Evolutionary conservation across 2,888 invertebrate species (phyloP).

Genomic region (Linyphia triangularis): DNA sequence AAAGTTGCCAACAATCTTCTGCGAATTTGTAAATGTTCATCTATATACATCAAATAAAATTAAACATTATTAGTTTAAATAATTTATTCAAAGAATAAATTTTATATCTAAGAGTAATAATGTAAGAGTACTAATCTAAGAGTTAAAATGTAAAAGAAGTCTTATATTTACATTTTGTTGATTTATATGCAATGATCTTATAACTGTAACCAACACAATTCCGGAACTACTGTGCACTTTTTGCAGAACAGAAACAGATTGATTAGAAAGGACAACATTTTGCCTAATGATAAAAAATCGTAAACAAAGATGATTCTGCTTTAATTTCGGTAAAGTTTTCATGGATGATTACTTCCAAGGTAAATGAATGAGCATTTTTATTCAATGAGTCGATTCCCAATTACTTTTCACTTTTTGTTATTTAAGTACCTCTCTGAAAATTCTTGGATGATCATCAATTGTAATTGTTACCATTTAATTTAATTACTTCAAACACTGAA

Average conservation of each 20-base stretch:
- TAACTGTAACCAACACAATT: neutral
- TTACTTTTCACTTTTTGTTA: too few species aligned
- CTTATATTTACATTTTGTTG: neutral
- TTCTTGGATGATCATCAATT: too few species aligned
- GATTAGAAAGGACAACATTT: neutral
- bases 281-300: neutral
- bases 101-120: neutral
- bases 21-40: neutral
- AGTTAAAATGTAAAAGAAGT: neutral
- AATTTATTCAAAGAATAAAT: neutral
- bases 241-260: neutral
- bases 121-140: neutral
- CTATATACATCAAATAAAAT: neutral
- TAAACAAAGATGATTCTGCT: neutral
- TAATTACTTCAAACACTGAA: too few species aligned
- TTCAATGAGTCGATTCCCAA: neutral
- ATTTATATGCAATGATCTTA: neutral
- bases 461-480: too few species aligned
- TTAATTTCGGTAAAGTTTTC: neutral
- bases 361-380: constrained; percentile 14
- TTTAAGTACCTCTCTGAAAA: too few species aligned
- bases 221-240: neutral
- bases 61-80: neutral
- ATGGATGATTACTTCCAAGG: neutral
- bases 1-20: neutral